Evolutionary conservation across 2,888 invertebrate genomes (phyloP), one percentile per base, ranked within the genome.

Genomic region (Parnassius mnemosyne): DNA sequence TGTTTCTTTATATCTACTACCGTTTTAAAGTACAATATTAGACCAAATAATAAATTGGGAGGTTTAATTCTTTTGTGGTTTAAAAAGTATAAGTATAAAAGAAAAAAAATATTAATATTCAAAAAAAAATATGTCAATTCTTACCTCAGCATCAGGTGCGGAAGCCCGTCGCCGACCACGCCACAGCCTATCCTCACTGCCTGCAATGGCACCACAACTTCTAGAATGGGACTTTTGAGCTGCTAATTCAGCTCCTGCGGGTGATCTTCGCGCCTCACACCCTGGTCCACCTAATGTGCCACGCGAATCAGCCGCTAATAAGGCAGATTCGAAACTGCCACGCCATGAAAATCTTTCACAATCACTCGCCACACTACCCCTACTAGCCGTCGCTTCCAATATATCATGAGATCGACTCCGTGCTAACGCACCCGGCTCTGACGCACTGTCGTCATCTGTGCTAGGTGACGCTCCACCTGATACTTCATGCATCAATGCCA

Each of bases 291-390:
- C 94, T 63, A 96, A 84, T 71, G 95, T 96, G 50, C 95, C 96
- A 70, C 97, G 92, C 10, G 96, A 97, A 83, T 97, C 97, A 2
- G 96, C 96, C 11, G 97, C 97, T 85, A 97, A 93, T 63, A 97
- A 89, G 51, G 97, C 96, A n/a, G 97, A 97, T 81, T 97, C 97
- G 84, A 97, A 97, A 87, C 97, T 97, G 70, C 97, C 97, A 66
- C 97, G 93, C 97, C 97, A 97, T 76, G 96, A 96, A 85, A 97
- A 97, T 69, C 97, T 92, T 81, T 97, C 97, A 90, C 96, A 95
- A 79, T 97, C 97, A 91, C 96, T 97, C 60, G 95, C 95, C 78
- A 96, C 96, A 75, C 94, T 94, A 51, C 88, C 91, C 68, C 91
- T 83, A 77, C 90, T 90, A 25, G 90, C 89, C 12, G 92, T 89